Evolutionary conservation across 1,140 invertebrate genomes (phyloP).

Genomic region (Papilio polytes): DNA sequence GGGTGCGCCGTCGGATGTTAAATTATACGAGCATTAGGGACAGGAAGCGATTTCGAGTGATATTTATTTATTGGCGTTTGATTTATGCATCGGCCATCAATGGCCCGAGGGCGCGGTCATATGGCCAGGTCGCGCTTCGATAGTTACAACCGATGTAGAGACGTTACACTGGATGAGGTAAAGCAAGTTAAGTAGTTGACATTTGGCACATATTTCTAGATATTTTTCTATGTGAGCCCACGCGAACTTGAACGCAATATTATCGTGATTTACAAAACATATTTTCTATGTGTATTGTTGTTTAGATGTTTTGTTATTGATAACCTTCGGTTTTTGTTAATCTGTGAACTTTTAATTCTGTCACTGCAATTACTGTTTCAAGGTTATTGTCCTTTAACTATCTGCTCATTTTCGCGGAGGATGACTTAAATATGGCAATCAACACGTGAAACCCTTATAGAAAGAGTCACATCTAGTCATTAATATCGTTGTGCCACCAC

Average conservation of each 20-base stretch:
- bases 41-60: conserved; percentile 69
- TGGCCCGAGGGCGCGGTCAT: conserved; percentile 69
- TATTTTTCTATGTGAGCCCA: conserved; percentile 36
- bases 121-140: conserved; percentile 63
- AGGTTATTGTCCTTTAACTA: no score
- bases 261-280: no score
- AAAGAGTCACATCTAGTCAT: conserved; percentile 34
- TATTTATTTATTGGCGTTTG: conserved; percentile 78
- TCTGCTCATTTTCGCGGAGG: no score
- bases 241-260: no score
- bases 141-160: conserved; percentile 39
- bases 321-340: no score
- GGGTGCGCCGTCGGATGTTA: conserved; percentile 48
- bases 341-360: no score
- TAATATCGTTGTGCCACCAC: conserved; percentile 11
- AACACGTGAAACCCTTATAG: no score
- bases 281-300: no score
- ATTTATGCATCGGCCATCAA: conserved; percentile 76
- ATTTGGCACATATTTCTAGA: not conserved
- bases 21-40: conserved; percentile 59
- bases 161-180: not conserved
- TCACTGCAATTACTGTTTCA: no score
- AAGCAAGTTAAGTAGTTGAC: not conserved
- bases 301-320: no score
- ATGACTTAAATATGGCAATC: no score